A percentile compares a stretch with the other conserved stretches of the same genome.
These are phyloP conservation scores for Centropus unirufus DNA, from an alignment of 2,113 vertebrate genomes.

Conservation along the genomic window DNA sequence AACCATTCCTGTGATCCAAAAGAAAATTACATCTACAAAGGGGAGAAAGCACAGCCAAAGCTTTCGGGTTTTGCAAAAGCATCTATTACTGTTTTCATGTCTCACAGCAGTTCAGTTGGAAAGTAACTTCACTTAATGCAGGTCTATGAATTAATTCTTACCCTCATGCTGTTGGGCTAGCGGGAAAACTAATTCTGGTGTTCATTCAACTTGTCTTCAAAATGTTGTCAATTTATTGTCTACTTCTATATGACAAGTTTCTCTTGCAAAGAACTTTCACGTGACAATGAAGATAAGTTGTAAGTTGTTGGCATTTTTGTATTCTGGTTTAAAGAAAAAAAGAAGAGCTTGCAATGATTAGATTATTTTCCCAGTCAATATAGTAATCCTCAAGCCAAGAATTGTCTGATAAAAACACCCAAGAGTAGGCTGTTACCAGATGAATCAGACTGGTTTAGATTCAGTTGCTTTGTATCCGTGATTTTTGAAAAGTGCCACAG, in stretches of 20 bases:
- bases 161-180: neutral
- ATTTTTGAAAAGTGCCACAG: neutral
- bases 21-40: neutral
- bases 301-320: neutral
- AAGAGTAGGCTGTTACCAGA: neutral
- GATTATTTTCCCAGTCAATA: neutral
- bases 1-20: neutral
- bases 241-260: neutral
- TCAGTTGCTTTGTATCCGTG: neutral
- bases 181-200: neutral
- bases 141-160: neutral
- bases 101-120: neutral
- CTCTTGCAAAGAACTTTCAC: neutral
- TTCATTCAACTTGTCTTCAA: constrained; percentile 2
- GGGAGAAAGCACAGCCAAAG: neutral
- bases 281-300: neutral
- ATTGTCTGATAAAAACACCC: neutral
- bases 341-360: neutral
- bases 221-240: neutral
- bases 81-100: neutral
- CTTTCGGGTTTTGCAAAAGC: neutral
- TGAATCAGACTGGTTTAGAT: neutral
- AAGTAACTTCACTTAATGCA: constrained; percentile 17
- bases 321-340: neutral
- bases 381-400: neutral